phyloP scores from a whole-genome alignment of 2,888 invertebrate species.

The Chrysodeixis includens region DNA sequence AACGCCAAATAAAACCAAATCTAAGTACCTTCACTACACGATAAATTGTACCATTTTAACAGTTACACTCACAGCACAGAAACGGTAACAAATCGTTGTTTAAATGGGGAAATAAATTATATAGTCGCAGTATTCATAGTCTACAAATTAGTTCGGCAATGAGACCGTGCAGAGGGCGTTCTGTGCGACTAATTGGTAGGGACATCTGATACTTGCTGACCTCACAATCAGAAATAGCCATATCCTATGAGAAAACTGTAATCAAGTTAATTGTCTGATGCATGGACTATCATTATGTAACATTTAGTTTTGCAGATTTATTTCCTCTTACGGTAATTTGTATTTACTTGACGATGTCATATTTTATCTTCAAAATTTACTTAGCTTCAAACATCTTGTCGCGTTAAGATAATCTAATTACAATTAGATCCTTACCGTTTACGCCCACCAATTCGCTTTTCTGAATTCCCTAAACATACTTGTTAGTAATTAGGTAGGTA shows the following conservation, averaged over 20 bases:
- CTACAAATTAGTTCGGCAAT: slow-evolving; percentile 6
- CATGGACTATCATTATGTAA: not conserved
- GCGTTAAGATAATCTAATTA: too few relatives aligned
- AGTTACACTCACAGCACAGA: not conserved
- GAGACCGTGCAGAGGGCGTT: slow-evolving; percentile 1
- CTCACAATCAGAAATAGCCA: slow-evolving; percentile 4
- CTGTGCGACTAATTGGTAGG: not conserved
- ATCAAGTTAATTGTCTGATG: slow-evolving; percentile 4
- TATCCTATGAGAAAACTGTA: slow-evolving; percentile 5
- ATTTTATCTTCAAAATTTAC: too few relatives aligned
- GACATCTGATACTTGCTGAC: slow-evolving; percentile 6
- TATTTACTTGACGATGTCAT: not conserved
- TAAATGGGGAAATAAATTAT: not conserved
- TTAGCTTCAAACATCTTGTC: too few relatives aligned
- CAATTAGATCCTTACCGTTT: too few relatives aligned
- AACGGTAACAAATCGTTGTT: not conserved
- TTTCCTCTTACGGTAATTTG: slow-evolving; percentile 5
- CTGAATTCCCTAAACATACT: too few relatives aligned
- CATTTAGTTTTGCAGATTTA: not conserved
- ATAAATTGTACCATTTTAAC: not conserved
- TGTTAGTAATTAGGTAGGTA: too few relatives aligned
- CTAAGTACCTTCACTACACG: not conserved
- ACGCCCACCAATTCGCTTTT: too few relatives aligned
- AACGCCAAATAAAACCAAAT: not conserved
- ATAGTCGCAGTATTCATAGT: slow-evolving; percentile 1